phyloP scores from a whole-genome alignment of 2,888 invertebrate species.

The Drosophila ezoana region DNA sequence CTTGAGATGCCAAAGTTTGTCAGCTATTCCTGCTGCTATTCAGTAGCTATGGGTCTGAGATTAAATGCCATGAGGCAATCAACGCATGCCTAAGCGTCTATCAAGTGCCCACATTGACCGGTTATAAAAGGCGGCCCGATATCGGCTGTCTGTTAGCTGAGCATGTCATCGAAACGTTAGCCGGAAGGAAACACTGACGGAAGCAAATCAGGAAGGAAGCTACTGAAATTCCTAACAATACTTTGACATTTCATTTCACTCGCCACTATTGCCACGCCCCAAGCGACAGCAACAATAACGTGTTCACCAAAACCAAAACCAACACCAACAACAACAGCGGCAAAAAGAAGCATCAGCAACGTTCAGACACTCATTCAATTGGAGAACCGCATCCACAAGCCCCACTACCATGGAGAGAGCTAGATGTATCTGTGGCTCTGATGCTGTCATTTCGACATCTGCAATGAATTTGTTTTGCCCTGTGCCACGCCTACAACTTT shows the following conservation, averaged over 20 bases:
- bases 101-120: conserved; percentile 36
- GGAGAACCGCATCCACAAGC: conserved; percentile 7
- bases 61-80: conserved; percentile 76
- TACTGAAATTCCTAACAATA: conserved; percentile 58
- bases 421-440: conserved; percentile 10
- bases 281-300: conserved; percentile 6
- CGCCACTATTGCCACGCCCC: conserved; percentile 12
- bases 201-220: conserved; percentile 59
- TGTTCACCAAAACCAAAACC: conserved; percentile 6
- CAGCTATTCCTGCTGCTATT: conserved; percentile 38
- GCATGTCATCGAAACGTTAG: conserved; percentile 44
- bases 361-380: conserved; percentile 14
- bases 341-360: conserved; percentile 3
- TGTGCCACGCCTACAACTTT: conserved; percentile 37
- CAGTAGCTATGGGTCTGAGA: conserved; percentile 46
- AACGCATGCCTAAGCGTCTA: conserved; percentile 57
- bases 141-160: conserved; percentile 24
- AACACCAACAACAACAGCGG: conserved; percentile 6
- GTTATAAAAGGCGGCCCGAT: conserved; percentile 13
- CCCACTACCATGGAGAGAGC: conserved; percentile 4
- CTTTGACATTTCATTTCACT: conserved; percentile 64
- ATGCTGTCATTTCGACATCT: conserved; percentile 46
- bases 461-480: conserved; percentile 58
- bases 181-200: conserved; percentile 41
- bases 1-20: conserved; percentile 37